phyloP scores from a whole-genome alignment of 2,113 vertebrate genomes.

The Grus americana region DNA sequence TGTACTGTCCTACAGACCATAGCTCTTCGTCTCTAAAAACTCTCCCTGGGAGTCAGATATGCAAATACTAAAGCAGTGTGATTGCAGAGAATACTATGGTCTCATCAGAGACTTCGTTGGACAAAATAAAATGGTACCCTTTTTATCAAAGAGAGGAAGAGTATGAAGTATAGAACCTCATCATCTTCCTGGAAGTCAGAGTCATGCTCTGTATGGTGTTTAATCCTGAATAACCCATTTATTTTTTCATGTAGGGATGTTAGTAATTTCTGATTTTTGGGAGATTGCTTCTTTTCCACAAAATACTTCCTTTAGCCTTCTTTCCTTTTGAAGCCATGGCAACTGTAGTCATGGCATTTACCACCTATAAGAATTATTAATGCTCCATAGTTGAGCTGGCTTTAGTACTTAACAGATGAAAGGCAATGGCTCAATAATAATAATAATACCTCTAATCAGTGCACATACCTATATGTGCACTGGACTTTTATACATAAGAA shows the following conservation, averaged over 20 bases:
- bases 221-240: not conserved
- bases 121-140: not conserved
- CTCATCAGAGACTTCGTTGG: not conserved
- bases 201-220: not conserved
- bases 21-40: not conserved
- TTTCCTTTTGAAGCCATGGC: not conserved
- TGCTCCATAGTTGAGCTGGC: not conserved
- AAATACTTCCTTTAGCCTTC: not conserved
- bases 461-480: not conserved
- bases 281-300: not conserved
- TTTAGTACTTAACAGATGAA: slow-evolving; percentile 33
- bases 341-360: not conserved
- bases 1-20: not conserved
- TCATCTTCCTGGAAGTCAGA: not conserved
- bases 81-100: not conserved
- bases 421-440: not conserved
- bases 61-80: not conserved
- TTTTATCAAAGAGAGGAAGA: not conserved
- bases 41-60: not conserved
- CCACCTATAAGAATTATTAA: slow-evolving; percentile 21
- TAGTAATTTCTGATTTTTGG: not conserved
- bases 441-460: not conserved
- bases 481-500: not conserved
- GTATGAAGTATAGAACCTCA: not conserved
- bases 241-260: not conserved